These are phyloP conservation scores for Odocoileus hemionus DNA, from an alignment of 2,113 vertebrate species.

Conservation along the genomic window DNA sequence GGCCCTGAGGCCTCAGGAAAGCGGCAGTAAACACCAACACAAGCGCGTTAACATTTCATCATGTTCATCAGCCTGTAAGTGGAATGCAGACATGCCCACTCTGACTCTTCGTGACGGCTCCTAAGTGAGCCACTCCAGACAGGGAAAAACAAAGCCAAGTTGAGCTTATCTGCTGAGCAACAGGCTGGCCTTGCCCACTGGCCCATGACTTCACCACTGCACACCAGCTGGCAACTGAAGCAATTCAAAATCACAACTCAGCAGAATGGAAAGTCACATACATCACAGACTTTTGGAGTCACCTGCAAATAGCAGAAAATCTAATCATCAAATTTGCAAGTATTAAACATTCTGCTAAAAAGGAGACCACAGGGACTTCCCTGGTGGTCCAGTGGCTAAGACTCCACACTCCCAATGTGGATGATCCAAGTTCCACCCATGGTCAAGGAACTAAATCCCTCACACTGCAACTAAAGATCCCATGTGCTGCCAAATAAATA, in stretches of 20 bases:
- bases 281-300: background rate
- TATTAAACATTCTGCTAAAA: background rate
- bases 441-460: background rate
- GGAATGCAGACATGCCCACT: background rate
- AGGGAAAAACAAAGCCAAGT: background rate
- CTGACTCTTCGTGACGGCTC: background rate
- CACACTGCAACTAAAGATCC: background rate
- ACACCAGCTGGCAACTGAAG: background rate
- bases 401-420: background rate
- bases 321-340: background rate
- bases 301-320: background rate
- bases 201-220: background rate
- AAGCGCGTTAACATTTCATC: accelerated
- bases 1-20: background rate
- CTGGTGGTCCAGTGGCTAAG: background rate
- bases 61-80: background rate
- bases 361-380: background rate
- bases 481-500: background rate
- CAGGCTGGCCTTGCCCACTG: background rate
- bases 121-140: background rate
- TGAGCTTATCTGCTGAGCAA: background rate
- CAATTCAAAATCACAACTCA: background rate
- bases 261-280: background rate
- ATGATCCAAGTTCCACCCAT: background rate
- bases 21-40: background rate